These are phyloP conservation scores for Prenolepis imparis DNA, from an alignment of 2,888 invertebrate genomes.

Conservation along the genomic window DNA sequence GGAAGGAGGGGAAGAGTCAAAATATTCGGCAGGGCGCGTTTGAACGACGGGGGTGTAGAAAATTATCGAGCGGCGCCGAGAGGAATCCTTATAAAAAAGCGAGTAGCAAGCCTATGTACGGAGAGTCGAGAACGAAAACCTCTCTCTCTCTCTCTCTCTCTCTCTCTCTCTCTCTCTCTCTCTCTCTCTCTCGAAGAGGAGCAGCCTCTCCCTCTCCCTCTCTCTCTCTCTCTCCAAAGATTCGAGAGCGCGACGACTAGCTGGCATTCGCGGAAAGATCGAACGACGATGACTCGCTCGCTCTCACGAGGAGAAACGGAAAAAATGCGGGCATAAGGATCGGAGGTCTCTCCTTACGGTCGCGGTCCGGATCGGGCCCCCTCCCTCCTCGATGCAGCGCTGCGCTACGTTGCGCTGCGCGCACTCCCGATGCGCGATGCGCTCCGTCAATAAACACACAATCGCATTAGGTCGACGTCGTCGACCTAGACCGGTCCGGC, in stretches of 20 bases:
- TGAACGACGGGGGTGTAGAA: background rate
- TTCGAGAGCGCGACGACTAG: background rate
- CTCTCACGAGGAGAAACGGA: conserved; percentile 63
- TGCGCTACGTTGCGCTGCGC: background rate
- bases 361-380: conserved; percentile 63
- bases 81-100: conserved; percentile 7
- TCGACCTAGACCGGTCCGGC: conserved; percentile 2
- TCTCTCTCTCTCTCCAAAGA: conserved; percentile 9
- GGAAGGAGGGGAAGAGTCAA: background rate
- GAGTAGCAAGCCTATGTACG: background rate
- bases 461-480: background rate
- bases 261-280: background rate
- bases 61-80: conserved; percentile 41
- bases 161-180: background rate
- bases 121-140: no score
- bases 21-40: conserved; percentile 38
- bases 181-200: no score
- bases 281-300: background rate
- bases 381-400: conserved; percentile 15
- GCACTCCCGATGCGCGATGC: conserved; percentile 9
- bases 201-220: no score
- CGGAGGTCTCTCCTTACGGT: conserved; percentile 75
- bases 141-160: no score
- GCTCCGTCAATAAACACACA: conserved; percentile 19
- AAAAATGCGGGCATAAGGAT: conserved; percentile 82